These are phyloP conservation scores for Prinia subflava DNA, from an alignment of 2,113 vertebrate genomes.

Conservation along the genomic window DNA sequence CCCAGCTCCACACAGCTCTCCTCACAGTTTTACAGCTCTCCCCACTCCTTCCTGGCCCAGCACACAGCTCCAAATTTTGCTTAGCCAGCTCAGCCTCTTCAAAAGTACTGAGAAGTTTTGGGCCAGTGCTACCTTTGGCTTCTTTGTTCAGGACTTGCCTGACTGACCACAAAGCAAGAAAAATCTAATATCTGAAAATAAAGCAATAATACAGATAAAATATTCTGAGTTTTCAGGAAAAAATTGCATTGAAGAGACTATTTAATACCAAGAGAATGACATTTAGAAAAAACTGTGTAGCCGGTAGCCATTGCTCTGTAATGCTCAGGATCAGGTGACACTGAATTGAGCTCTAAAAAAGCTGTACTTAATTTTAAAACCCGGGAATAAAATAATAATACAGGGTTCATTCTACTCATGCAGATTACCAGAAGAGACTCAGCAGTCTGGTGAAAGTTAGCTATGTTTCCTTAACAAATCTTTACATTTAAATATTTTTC, in stretches of 20 bases:
- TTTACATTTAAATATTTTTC: neutral
- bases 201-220: neutral
- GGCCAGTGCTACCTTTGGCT: accelerated
- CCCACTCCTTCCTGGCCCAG: neutral
- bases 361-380: neutral
- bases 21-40: neutral
- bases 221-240: neutral
- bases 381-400: neutral
- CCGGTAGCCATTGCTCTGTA: neutral
- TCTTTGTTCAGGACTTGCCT: neutral
- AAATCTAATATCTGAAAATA: neutral
- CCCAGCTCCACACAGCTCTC: neutral
- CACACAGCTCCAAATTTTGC: neutral
- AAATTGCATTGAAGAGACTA: neutral
- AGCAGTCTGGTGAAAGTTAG: neutral
- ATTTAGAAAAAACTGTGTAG: neutral
- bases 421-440: neutral
- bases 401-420: neutral
- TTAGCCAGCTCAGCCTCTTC: neutral
- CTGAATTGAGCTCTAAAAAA: neutral
- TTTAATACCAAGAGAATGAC: neutral
- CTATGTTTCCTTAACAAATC: neutral
- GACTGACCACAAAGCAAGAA: neutral
- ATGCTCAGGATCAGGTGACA: neutral
- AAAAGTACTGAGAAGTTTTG: neutral